Conservation (phyloP, 2,113 vertebrate genomes). For the Odontophorus gujanensis region DNA sequence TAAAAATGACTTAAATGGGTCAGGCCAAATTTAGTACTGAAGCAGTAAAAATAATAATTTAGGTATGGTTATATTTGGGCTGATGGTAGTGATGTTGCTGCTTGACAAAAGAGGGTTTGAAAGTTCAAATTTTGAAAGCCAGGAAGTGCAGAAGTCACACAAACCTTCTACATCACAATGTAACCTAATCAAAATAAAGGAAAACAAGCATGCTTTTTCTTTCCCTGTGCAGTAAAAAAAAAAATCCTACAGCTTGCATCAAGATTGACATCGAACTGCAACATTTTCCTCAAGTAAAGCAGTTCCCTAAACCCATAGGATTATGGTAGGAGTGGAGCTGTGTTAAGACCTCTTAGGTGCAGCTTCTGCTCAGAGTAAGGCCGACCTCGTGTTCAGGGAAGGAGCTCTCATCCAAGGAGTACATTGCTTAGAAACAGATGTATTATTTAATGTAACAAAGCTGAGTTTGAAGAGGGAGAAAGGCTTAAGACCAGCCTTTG, state of each 20-base stretch:
- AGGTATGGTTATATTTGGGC: slow-evolving; percentile 8
- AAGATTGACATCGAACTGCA: not conserved
- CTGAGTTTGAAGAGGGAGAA: not conserved
- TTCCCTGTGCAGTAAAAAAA: not conserved
- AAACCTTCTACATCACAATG: not conserved
- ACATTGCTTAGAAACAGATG: not conserved
- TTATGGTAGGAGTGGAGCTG: not conserved
- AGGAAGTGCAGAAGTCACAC: not conserved
- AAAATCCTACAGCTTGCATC: not conserved
- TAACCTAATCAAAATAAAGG: not conserved
- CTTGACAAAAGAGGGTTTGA: not conserved
- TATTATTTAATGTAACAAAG: not conserved
- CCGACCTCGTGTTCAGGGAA: fast-evolving
- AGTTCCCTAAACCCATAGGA: not conserved
- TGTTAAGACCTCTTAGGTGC: not conserved
- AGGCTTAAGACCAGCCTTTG: not conserved
- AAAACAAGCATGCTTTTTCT: not conserved
- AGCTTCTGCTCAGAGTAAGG: not conserved
- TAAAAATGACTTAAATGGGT: slow-evolving; percentile 58
- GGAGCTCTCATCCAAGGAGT: not conserved
- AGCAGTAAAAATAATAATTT: slow-evolving; percentile 52
- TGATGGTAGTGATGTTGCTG: not conserved
- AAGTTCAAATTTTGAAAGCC: not conserved
- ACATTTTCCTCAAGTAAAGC: not conserved
- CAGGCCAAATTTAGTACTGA: slow-evolving; percentile 35